Percentiles rank a stretch among this genome's conserved stretches.
phyloP scores from a whole-genome alignment of 2,888 invertebrate species.

The Hoplodrina blanda region DNA sequence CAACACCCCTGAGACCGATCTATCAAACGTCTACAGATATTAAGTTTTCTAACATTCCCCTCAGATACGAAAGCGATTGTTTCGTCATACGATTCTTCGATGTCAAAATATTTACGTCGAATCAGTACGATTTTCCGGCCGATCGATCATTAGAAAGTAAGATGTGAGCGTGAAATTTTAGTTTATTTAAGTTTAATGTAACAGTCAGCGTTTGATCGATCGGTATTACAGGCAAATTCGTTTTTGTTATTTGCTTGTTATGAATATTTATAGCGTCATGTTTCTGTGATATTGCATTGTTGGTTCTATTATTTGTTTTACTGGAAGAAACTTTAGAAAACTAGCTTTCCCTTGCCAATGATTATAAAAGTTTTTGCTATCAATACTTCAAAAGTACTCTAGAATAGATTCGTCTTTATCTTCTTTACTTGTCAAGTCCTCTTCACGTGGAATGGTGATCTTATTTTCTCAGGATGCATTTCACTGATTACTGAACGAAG shows the following conservation, averaged over 20 bases:
- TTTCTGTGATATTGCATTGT: slow-evolving; percentile 39
- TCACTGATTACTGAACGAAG: background rate
- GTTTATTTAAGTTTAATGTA: slow-evolving; percentile 81
- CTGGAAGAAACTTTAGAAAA: background rate
- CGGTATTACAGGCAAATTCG: slow-evolving; percentile 58
- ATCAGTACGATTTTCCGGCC: slow-evolving; percentile 84
- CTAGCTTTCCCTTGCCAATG: background rate
- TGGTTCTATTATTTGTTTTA: slow-evolving; percentile 25
- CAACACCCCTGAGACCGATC: slow-evolving; percentile 84
- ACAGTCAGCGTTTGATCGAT: slow-evolving; percentile 66
- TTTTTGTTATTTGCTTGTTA: slow-evolving; percentile 55
- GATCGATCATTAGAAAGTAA: slow-evolving; percentile 87
- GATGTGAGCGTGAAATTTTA: slow-evolving; percentile 83
- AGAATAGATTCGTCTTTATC: background rate
- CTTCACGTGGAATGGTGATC: background rate
- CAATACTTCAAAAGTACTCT: background rate
- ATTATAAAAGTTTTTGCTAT: background rate
- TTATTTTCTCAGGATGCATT: background rate
- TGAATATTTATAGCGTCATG: slow-evolving; percentile 50
- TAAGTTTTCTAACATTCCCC: slow-evolving; percentile 81
- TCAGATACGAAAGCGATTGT: slow-evolving; percentile 84
- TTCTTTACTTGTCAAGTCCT: background rate
- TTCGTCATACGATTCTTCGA: slow-evolving; percentile 86
- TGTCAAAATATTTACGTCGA: slow-evolving; percentile 89
- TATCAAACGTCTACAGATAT: slow-evolving; percentile 85